A percentile compares a stretch with the other conserved stretches of the same genome.
phyloP scores from a whole-genome alignment of 2,888 invertebrate species.

The Gortyna flavago region DNA sequence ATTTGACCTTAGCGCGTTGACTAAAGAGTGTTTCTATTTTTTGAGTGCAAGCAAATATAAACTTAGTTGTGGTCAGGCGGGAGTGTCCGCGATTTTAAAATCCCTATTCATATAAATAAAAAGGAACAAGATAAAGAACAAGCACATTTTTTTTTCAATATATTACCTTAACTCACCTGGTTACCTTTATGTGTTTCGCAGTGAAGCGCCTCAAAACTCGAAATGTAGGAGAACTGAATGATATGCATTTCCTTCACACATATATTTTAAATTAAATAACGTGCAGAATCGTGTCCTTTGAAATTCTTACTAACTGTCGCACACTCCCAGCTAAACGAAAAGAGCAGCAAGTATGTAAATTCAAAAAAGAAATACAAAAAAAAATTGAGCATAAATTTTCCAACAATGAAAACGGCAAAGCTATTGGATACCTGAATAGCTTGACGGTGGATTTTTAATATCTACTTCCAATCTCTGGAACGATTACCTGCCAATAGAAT shows the following conservation, averaged over 20 bases:
- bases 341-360: slow-evolving; percentile 21
- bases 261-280: background rate
- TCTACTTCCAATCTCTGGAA: slow-evolving; percentile 72
- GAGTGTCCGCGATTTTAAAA: too few species aligned
- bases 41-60: too few species aligned
- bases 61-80: too few species aligned
- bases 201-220: background rate
- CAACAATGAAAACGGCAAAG: slow-evolving; percentile 57
- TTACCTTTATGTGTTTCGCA: background rate
- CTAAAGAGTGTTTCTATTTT: too few species aligned
- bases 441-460: slow-evolving; percentile 73
- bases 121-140: too few species aligned
- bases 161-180: background rate
- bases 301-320: slow-evolving; percentile 5
- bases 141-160: too few species aligned
- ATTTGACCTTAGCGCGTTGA: too few species aligned
- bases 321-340: slow-evolving; percentile 13
- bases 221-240: background rate
- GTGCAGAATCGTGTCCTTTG: background rate
- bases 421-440: slow-evolving; percentile 58
- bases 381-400: slow-evolving; percentile 46
- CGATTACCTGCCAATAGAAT: slow-evolving; percentile 77
- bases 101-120: too few species aligned
- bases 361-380: slow-evolving; percentile 32
- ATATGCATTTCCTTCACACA: background rate